Conservation (phyloP, 2,113 vertebrate genomes). For the Dermatemys mawii region DNA sequence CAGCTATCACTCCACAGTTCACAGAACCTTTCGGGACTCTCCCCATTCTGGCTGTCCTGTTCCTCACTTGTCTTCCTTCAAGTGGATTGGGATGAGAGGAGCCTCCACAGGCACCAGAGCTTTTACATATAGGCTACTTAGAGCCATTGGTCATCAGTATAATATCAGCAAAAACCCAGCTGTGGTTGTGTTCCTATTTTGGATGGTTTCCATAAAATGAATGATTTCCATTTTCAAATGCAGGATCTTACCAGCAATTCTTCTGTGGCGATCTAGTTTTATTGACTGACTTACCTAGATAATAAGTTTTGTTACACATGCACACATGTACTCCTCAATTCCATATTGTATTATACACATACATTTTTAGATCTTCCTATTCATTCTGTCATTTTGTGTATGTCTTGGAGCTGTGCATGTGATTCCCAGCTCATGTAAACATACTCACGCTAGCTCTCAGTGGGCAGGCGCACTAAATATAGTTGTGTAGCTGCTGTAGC, state of each 20-base stretch:
- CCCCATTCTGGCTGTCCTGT: not conserved
- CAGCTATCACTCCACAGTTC: not conserved
- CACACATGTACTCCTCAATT: not conserved
- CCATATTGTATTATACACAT: too few species aligned
- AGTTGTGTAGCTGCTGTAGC: too few species aligned
- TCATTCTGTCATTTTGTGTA: not conserved
- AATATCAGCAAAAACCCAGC: not conserved
- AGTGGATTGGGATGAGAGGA: not conserved
- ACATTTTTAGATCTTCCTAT: too few species aligned
- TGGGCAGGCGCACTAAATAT: too few species aligned
- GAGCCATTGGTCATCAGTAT: not conserved
- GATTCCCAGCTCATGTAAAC: not conserved
- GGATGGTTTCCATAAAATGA: not conserved
- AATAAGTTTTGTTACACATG: not conserved
- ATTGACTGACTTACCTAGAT: not conserved
- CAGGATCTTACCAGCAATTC: not conserved
- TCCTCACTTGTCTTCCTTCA: not conserved
- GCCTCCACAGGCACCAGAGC: not conserved
- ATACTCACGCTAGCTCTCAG: not conserved
- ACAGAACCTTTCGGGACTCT: accelerated
- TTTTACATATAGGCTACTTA: not conserved
- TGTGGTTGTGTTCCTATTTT: not conserved
- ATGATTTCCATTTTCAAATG: not conserved
- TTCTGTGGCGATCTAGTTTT: not conserved
- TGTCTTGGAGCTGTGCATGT: not conserved